Percentiles rank a stretch among this genome's conserved stretches.
Evolutionary conservation across 2,113 vertebrate genomes (phyloP).

Genomic region (Podarcis raffonei): DNA sequence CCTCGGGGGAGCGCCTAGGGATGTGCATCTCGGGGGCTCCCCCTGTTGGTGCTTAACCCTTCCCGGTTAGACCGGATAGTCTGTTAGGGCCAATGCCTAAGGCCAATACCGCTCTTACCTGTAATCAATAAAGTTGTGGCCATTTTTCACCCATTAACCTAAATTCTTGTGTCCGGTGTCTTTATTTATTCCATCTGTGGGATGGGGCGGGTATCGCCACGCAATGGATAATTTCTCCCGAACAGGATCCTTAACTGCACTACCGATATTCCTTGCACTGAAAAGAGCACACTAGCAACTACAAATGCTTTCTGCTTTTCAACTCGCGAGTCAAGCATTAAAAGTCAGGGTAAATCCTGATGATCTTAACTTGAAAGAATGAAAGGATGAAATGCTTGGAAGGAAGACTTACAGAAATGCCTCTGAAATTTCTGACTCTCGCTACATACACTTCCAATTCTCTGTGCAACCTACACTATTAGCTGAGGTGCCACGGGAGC

Average conservation of each 20-base stretch:
- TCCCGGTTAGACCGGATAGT: no score
- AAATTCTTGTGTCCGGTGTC: no score
- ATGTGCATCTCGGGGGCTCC: no score
- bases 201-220: no score
- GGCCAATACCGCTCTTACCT: no score
- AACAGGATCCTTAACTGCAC: not conserved
- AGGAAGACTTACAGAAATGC: not conserved
- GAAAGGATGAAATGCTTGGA: not conserved
- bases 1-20: no score
- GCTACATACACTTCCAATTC: not conserved
- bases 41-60: no score
- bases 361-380: conserved; percentile 1
- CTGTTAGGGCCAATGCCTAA: no score
- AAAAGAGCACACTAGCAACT: not conserved
- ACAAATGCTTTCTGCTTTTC: not conserved
- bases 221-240: not conserved
- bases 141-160: no score
- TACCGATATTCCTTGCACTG: fast-evolving
- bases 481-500: not conserved
- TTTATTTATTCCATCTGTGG: no score
- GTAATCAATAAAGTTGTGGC: no score
- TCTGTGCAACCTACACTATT: not conserved
- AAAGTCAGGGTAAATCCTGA: not conserved
- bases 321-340: not conserved
- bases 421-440: not conserved